Percentiles rank a stretch among this genome's conserved stretches.
Conservation (phyloP, 2,888 invertebrate genomes). For the Volucella zonaria region DNA sequence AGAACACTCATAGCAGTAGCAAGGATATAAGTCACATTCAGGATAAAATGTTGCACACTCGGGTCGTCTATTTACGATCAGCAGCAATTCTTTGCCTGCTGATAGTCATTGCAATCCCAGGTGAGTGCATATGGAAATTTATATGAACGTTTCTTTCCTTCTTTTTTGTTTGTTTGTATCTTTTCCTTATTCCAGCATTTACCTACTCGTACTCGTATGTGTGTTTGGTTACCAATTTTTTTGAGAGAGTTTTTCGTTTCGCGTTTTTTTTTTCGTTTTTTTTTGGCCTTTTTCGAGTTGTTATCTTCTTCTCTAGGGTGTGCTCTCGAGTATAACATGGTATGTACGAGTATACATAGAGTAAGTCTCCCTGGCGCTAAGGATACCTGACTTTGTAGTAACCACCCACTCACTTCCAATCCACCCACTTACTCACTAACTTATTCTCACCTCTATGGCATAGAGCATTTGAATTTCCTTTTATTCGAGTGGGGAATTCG, state of each 20-base stretch:
- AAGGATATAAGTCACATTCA: slow-evolving; percentile 40
- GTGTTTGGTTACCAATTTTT: background rate
- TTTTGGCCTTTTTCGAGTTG: slow-evolving; percentile 16
- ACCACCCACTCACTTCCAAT: background rate
- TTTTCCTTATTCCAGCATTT: background rate
- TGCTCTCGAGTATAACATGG: slow-evolving; percentile 43
- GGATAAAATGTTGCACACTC: slow-evolving; percentile 74
- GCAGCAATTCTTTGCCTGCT: slow-evolving; percentile 73
- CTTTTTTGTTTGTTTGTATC: slow-evolving; percentile 1
- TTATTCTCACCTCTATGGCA: slow-evolving; percentile 24
- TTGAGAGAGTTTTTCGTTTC: background rate
- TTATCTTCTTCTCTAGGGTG: slow-evolving; percentile 57
- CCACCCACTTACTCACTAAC: slow-evolving; percentile 27
- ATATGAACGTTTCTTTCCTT: slow-evolving; percentile 52
- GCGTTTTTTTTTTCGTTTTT: slow-evolving; percentile 1
- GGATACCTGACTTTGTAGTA: slow-evolving; percentile 37
- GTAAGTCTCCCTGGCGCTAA: slow-evolving; percentile 20
- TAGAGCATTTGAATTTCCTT: slow-evolving; percentile 48
- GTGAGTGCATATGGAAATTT: slow-evolving; percentile 74
- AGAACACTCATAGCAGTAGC: background rate
- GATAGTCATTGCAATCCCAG: slow-evolving; percentile 74
- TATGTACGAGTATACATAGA: slow-evolving; percentile 31
- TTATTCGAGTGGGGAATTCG: slow-evolving; percentile 61
- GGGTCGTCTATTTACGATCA: slow-evolving; percentile 74
- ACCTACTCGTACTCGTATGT: too few species aligned